A percentile compares a stretch with the other conserved stretches of the same genome.
Evolutionary conservation across 2,113 vertebrate genomes (phyloP).

Genomic region (Nothocercus nigrocapillus): DNA sequence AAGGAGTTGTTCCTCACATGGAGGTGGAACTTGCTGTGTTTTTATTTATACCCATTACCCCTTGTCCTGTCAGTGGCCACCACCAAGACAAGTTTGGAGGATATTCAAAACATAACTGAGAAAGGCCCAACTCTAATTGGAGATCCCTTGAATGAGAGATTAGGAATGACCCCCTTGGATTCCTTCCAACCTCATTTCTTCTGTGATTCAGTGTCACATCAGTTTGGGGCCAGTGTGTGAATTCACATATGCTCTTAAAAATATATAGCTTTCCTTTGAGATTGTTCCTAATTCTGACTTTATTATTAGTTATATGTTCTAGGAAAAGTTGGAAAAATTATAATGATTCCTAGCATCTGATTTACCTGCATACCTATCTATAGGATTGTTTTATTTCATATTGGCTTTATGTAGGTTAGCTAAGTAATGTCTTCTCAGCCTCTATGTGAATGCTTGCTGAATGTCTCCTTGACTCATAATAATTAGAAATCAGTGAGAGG

Average conservation of each 20-base stretch:
- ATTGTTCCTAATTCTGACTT: not conserved
- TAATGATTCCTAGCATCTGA: not conserved
- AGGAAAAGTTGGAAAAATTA: not conserved
- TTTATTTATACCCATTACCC: too few relatives aligned
- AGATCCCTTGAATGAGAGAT: not conserved
- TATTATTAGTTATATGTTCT: not conserved
- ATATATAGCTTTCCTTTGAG: not conserved
- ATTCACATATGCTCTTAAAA: not conserved
- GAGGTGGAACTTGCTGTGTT: too few relatives aligned
- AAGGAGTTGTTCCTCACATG: too few relatives aligned
- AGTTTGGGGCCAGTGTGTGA: not conserved
- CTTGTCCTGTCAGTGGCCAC: too few relatives aligned
- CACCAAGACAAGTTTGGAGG: not conserved
- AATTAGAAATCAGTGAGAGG: not conserved
- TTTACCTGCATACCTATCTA: not conserved
- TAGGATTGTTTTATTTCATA: not conserved
- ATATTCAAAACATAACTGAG: not conserved
- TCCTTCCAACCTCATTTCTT: constrained; percentile 16
- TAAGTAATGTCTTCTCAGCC: not conserved
- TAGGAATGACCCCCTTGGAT: not conserved
- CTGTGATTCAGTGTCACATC: not conserved
- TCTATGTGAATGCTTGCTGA: not conserved
- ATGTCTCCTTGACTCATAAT: not conserved
- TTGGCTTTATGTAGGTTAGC: not conserved
- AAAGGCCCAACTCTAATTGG: not conserved